A percentile compares a stretch with the other conserved stretches of the same genome.
Conservation (phyloP, 1,140 invertebrate genomes). For the Portunus trituberculatus region DNA sequence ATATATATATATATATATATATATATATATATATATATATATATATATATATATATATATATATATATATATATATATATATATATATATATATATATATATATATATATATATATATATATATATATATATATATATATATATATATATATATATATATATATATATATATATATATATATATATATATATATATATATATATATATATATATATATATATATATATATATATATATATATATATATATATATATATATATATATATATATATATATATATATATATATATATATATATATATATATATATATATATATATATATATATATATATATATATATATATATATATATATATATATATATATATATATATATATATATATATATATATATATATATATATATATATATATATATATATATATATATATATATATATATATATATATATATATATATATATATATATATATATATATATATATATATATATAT, state of each 20-base stretch:
- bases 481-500: no score
- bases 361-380: no score
- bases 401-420: no score
- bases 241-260: constrained; percentile 35
- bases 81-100: constrained; percentile 25
- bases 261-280: constrained; percentile 46
- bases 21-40: constrained; percentile 27
- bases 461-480: no score
- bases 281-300: constrained; percentile 28
- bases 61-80: constrained; percentile 48
- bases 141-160: constrained; percentile 31
- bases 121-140: constrained; percentile 42
- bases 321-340: constrained; percentile 33
- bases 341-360: no score
- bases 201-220: constrained; percentile 45
- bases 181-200: constrained; percentile 35
- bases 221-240: constrained; percentile 32
- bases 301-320: constrained; percentile 37
- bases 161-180: constrained; percentile 45
- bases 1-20: constrained; percentile 47
- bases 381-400: no score
- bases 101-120: constrained; percentile 46
- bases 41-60: constrained; percentile 39
- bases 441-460: no score
- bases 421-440: no score